phyloP scores from a whole-genome alignment of 2,113 vertebrate genomes.

The Melanocharis versteri region DNA sequence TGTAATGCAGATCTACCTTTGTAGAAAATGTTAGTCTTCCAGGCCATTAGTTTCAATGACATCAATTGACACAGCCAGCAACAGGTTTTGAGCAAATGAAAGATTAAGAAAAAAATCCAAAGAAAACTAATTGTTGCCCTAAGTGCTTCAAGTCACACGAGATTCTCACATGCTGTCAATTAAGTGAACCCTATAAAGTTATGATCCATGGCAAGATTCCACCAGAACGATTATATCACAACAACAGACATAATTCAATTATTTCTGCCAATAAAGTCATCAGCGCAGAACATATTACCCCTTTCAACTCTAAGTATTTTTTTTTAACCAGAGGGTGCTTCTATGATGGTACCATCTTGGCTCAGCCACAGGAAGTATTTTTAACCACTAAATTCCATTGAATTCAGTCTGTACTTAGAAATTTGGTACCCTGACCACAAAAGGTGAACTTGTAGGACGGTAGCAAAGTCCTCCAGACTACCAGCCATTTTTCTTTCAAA shows the following conservation, averaged over 20 bases:
- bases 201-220: constrained; percentile 36
- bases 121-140: background rate
- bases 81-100: background rate
- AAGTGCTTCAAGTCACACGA: background rate
- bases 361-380: background rate
- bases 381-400: background rate
- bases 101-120: background rate
- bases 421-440: background rate
- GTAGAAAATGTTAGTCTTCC: background rate
- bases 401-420: background rate
- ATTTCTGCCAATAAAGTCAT: constrained; percentile 41
- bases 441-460: background rate
- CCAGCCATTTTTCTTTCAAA: background rate
- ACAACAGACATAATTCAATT: constrained; percentile 29
- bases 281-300: background rate
- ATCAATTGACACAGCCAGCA: background rate
- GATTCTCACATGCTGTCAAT: constrained; percentile 1
- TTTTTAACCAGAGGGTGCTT: background rate
- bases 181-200: constrained; percentile 23
- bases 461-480: background rate
- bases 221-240: background rate
- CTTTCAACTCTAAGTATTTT: background rate
- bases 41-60: background rate
- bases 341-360: background rate
- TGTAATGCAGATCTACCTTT: background rate